Conservation (phyloP, 2,113 vertebrate genomes). For the Amazona guildingii region DNA sequence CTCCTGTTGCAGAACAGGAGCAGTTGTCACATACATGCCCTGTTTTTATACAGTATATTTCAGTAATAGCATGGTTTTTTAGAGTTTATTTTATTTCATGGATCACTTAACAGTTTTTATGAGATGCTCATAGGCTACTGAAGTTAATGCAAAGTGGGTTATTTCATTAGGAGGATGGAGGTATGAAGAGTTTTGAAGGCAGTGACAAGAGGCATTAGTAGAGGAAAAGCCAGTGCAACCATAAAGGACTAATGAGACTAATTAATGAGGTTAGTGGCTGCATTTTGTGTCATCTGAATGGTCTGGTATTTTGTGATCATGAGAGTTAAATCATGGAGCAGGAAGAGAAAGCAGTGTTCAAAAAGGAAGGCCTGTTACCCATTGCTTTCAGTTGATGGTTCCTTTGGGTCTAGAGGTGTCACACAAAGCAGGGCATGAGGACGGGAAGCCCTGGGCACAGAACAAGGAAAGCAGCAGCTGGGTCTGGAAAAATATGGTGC, state of each 20-base stretch:
- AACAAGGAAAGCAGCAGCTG: background rate
- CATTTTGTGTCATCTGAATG: background rate
- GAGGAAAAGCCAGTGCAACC: background rate
- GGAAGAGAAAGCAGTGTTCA: background rate
- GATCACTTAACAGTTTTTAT: background rate
- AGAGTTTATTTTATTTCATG: background rate
- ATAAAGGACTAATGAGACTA: background rate
- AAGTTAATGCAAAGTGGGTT: background rate
- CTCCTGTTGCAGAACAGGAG: background rate
- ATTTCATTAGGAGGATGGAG: background rate
- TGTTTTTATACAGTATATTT: background rate
- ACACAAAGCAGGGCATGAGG: background rate
- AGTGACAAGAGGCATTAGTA: background rate
- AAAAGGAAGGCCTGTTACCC: background rate
- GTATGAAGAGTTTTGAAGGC: background rate
- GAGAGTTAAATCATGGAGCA: background rate
- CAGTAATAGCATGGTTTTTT: background rate
- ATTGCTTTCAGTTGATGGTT: background rate
- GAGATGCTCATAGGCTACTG: background rate
- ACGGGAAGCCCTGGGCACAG: background rate
- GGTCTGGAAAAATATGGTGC: background rate
- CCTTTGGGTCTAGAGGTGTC: background rate
- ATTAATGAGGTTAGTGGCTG: background rate
- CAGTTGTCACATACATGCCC: background rate
- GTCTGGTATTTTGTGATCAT: rapidly evolving